These are phyloP conservation scores for Pseudanteris insignis DNA, from an alignment of 2,888 invertebrate species.

Conservation along the genomic window DNA sequence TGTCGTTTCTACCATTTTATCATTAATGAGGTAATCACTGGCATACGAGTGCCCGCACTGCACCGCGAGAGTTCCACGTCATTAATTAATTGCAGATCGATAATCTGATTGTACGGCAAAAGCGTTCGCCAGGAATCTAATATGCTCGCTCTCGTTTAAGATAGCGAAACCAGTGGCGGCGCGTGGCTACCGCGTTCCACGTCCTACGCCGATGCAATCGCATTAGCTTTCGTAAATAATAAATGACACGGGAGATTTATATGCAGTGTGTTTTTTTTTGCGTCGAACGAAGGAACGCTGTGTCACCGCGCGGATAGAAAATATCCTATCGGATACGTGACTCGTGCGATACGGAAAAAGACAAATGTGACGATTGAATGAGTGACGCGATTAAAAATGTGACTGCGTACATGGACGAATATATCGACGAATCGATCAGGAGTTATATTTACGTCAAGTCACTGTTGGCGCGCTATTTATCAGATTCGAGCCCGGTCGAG, in stretches of 20 bases:
- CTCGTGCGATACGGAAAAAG: constrained; percentile 27
- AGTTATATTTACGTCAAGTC: constrained; percentile 20
- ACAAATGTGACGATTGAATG: constrained; percentile 44
- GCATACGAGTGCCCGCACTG: too few species aligned
- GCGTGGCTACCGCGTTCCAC: constrained; percentile 14
- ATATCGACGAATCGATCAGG: constrained; percentile 23
- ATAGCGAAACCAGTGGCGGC: constrained; percentile 9
- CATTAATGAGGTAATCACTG: too few species aligned
- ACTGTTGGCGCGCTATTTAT: constrained; percentile 9
- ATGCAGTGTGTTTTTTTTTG: constrained; percentile 16
- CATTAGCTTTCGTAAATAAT: constrained; percentile 16
- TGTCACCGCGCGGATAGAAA: constrained; percentile 24
- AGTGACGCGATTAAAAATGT: constrained; percentile 51
- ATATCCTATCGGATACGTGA: constrained; percentile 25
- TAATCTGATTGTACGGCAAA: constrained; percentile 16
- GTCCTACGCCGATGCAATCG: not conserved
- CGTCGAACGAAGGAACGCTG: constrained; percentile 13
- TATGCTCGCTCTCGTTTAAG: constrained; percentile 18
- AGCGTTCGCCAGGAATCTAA: constrained; percentile 14
- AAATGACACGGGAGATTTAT: constrained; percentile 23
- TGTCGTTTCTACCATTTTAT: too few species aligned
- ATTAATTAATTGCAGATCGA: constrained; percentile 23
- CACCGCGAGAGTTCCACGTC: too few species aligned
- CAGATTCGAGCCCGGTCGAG: too few species aligned
- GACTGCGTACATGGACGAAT: constrained; percentile 19